A percentile compares a stretch with the other conserved stretches of the same genome.
Evolutionary conservation across 2,888 invertebrate species (phyloP).

Genomic region (Malthinus flaveolus): DNA sequence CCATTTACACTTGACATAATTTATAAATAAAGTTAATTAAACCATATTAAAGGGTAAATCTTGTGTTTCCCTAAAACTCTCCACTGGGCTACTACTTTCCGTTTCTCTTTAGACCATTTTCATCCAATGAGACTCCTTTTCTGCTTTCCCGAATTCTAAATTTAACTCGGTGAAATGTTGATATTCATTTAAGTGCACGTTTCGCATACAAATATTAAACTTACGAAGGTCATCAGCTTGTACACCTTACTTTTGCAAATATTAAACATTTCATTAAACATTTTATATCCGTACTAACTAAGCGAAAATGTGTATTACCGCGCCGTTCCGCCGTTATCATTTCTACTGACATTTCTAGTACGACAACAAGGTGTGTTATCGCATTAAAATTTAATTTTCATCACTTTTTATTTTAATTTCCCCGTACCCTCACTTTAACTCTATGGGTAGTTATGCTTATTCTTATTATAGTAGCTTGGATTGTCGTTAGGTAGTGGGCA

Average conservation of each 20-base stretch:
- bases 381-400: no score
- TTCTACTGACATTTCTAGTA: neutral
- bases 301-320: constrained; percentile 29
- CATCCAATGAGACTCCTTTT: constrained; percentile 5
- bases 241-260: constrained; percentile 25
- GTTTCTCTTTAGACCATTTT: constrained; percentile 15
- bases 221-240: constrained; percentile 27
- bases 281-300: constrained; percentile 38
- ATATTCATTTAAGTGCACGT: constrained; percentile 25
- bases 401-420: no score
- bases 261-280: constrained; percentile 26
- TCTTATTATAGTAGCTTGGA: no score
- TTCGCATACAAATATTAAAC: constrained; percentile 28
- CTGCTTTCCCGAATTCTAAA: constrained; percentile 20
- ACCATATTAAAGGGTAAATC: constrained; percentile 23
- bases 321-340: constrained; percentile 16
- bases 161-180: constrained; percentile 24
- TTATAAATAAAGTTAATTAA: constrained; percentile 29
- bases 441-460: no score
- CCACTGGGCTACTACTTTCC: constrained; percentile 9
- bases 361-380: no score
- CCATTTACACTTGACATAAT: constrained; percentile 25
- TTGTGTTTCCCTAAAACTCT: constrained; percentile 1
- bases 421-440: no score
- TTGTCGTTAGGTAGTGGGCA: no score